These are phyloP conservation scores for Dromococcyx pavoninus DNA, from an alignment of 2,797 vertebrate species.

Conservation along the genomic window DNA sequence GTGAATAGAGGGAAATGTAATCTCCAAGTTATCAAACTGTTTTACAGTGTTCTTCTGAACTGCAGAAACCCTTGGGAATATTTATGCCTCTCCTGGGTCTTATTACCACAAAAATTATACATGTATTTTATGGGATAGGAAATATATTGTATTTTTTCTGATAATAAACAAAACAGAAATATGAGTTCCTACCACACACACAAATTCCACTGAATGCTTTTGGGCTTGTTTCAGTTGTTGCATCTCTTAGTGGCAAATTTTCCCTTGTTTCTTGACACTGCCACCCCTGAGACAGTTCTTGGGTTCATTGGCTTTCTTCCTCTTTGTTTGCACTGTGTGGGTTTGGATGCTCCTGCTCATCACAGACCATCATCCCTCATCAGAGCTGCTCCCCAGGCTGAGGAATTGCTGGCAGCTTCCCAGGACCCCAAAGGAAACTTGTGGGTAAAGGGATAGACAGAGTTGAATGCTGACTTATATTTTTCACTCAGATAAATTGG, in stretches of 20 bases:
- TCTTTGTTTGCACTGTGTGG: neutral
- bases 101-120: slow-evolving; percentile 50
- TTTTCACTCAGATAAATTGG: neutral
- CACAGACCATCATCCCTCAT: neutral
- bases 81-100: slow-evolving; percentile 39
- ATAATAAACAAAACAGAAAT: slow-evolving; percentile 44
- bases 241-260: neutral
- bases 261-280: neutral
- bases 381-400: neutral
- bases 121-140: slow-evolving; percentile 29
- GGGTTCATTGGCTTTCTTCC: neutral
- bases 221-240: neutral
- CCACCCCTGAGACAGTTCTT: neutral
- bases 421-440: neutral
- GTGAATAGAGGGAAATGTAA: slow-evolving; percentile 26
- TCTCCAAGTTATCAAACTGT: slow-evolving; percentile 59
- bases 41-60: slow-evolving; percentile 59
- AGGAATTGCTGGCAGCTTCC: neutral
- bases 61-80: slow-evolving; percentile 53
- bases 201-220: neutral
- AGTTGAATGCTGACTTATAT: neutral
- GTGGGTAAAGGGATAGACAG: neutral
- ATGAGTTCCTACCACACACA: neutral
- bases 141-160: slow-evolving; percentile 17
- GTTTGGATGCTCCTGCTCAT: neutral